Evolutionary conservation across 2,888 invertebrate genomes (phyloP), one percentile per base, ranked within the genome.

Genomic region (Salticus scenicus): DNA sequence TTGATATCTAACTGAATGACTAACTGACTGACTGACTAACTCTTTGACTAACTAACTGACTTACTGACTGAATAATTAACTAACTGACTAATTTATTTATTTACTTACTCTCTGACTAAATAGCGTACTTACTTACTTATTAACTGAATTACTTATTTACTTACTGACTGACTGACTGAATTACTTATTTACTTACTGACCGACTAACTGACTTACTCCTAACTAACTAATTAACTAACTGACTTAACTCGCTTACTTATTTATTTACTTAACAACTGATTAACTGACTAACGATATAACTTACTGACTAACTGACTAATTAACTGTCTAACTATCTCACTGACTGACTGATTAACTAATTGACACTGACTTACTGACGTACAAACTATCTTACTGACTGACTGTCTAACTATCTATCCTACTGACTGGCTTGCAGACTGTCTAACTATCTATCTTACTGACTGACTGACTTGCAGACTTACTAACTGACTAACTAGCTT

Each of bases 221-320:
- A n/a, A 41, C 42, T 41, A 12, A 41, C 42, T 41, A 14, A 41
- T 14, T 41, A 14, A 41, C 42, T 12, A 14, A 41, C 42, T 41
- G 42, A 41, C 42, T 41, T n/a, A n/a, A 57, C 57, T 57, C 14
- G n/a, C 57, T 57, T 10, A 57, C 57, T 57, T 10, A 57, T 20
- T 57, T 10, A 57, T n/a, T 10, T 10, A 57, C 57, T 57, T 10
- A 57, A 10, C 7, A 20, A 57, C 57, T 57, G 57, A 57, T 20
- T 10, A 7, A 57, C 57, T 57, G 57, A 57, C 57, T 57, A 20
- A 57, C 57, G 10, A 20, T 17, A 10, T 10, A 7, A 57, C 57
- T 57, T 10, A 57, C 57, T 57, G 57, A 57, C 57, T 10, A 7
- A 57, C 57, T 57, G 57, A 57, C 57, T 57, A 20, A 57, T 20